Conservation (phyloP, 1,140 invertebrate species). For the Nasonia vitripennis region DNA sequence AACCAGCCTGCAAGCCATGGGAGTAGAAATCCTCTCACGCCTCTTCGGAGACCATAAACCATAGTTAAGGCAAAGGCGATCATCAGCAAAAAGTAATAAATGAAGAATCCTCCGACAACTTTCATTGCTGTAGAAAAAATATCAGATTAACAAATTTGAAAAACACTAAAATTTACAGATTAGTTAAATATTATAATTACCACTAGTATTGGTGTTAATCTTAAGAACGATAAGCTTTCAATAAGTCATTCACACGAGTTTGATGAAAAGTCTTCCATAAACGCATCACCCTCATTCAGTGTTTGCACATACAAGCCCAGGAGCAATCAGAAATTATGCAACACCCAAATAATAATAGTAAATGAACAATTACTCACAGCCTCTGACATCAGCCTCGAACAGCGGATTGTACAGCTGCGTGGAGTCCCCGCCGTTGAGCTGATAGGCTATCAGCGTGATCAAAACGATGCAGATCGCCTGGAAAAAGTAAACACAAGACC, state of each 20-base stretch:
- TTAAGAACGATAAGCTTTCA: background rate
- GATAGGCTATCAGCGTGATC: slow-evolving; percentile 85
- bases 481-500: slow-evolving; percentile 53
- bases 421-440: slow-evolving; percentile 89
- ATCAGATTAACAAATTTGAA: slow-evolving; percentile 47
- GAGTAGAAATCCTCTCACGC: slow-evolving; percentile 85
- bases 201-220: slow-evolving; percentile 10
- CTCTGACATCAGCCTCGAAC: slow-evolving; percentile 89
- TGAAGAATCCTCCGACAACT: slow-evolving; percentile 82
- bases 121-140: slow-evolving; percentile 81
- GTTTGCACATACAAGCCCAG: background rate
- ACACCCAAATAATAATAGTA: background rate
- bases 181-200: background rate
- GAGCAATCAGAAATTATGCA: slow-evolving; percentile 63
- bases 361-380: slow-evolving; percentile 78
- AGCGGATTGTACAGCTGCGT: slow-evolving; percentile 90
- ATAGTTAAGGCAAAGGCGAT: slow-evolving; percentile 81
- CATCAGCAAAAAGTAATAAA: slow-evolving; percentile 83
- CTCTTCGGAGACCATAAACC: slow-evolving; percentile 76
- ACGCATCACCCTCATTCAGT: background rate
- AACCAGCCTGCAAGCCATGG: slow-evolving; percentile 87
- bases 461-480: slow-evolving; percentile 82
- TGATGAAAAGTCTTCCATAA: background rate
- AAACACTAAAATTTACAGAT: slow-evolving; percentile 75
- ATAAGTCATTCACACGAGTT: background rate